These are phyloP conservation scores for Paguma larvata DNA, from an alignment of 2,797 vertebrate genomes.

Conservation along the genomic window DNA sequence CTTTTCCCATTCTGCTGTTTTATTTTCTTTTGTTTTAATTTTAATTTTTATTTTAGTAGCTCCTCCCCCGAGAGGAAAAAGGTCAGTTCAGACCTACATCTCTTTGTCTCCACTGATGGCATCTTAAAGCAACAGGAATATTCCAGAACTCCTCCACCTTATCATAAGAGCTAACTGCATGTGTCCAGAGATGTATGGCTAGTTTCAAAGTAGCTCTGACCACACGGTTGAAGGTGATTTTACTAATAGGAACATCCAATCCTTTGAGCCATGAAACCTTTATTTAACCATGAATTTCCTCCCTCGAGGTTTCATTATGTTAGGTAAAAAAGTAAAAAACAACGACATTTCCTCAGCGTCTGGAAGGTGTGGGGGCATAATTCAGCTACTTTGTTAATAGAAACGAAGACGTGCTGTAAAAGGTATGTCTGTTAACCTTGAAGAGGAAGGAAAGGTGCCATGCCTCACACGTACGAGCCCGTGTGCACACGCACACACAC, in stretches of 20 bases:
- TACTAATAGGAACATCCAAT: background rate
- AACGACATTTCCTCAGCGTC: background rate
- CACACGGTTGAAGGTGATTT: background rate
- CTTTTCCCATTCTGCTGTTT: background rate
- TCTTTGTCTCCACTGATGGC: background rate
- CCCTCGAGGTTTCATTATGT: background rate
- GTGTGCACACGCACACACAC: too few relatives aligned
- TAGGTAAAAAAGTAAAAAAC: constrained; percentile 37
- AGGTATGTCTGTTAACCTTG: constrained; percentile 14
- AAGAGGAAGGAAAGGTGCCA: background rate
- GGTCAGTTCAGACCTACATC: background rate
- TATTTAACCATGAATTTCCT: constrained; percentile 12
- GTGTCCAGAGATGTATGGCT: background rate
- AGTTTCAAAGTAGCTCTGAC: background rate
- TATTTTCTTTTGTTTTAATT: background rate
- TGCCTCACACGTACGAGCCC: too few relatives aligned
- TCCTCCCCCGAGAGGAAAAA: background rate
- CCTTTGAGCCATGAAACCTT: background rate
- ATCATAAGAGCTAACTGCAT: background rate
- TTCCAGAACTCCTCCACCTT: background rate
- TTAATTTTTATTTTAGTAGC: background rate
- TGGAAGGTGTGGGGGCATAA: accelerated
- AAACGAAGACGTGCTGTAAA: constrained; percentile 2
- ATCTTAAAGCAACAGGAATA: background rate
- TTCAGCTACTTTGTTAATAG: background rate